Conservation (phyloP, 2,113 vertebrate species). For the Burhinus oedicnemus region DNA sequence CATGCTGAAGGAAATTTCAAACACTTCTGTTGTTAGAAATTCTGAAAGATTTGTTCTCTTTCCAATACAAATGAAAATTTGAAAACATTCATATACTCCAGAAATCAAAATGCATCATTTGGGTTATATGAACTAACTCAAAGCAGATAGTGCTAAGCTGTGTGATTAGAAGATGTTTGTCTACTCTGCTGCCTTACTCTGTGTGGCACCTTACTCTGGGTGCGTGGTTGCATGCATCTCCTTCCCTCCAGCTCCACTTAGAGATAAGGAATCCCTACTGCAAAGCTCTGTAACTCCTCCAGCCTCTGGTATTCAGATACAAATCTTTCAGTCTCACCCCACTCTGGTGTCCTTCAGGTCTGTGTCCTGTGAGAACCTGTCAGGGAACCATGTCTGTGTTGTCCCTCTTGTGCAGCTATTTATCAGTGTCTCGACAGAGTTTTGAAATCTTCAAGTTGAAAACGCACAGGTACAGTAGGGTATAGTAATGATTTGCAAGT, state of each 20-base stretch:
- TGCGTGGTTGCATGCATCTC: not conserved
- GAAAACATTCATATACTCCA: not conserved
- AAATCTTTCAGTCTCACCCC: not conserved
- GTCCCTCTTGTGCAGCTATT: not conserved
- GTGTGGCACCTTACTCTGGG: not conserved
- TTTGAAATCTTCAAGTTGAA: not conserved
- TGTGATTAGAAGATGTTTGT: not conserved
- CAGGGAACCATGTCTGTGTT: fast-evolving
- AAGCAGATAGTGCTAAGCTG: not conserved
- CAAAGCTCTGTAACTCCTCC: not conserved
- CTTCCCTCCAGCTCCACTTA: not conserved
- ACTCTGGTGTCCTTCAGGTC: not conserved
- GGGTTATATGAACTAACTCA: not conserved
- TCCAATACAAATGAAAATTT: not conserved
- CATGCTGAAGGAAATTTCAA: not conserved
- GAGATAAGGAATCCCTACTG: not conserved
- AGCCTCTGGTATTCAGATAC: not conserved
- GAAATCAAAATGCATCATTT: not conserved
- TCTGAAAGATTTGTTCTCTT: not conserved
- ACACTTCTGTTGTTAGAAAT: not conserved
- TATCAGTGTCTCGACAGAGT: not conserved
- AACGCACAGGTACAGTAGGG: not conserved
- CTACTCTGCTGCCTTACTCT: not conserved
- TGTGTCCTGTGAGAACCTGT: not conserved
- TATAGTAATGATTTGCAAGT: not conserved